Conservation (phyloP, 2,113 vertebrate species). For the Todiramphus saurophagus region DNA sequence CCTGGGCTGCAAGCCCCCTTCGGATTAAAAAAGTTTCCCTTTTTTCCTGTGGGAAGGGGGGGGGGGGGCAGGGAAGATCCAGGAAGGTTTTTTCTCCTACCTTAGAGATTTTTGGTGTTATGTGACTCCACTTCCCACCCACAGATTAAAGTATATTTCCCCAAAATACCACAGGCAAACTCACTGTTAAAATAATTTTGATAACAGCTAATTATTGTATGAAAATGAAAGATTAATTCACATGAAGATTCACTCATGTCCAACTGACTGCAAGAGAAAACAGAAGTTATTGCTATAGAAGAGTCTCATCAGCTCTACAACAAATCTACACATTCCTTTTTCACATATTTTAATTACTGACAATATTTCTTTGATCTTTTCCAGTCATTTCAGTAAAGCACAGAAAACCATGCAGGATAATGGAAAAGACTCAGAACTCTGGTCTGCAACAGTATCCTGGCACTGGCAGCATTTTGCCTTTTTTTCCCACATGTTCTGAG, state of each 20-base stretch:
- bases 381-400: neutral
- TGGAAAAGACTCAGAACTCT: neutral
- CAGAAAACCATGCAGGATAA: neutral
- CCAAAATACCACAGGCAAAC: neutral
- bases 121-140: neutral
- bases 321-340: neutral
- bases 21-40: too few species aligned
- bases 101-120: neutral
- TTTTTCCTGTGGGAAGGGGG: neutral
- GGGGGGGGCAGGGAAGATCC: neutral
- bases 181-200: slow-evolving; percentile 1
- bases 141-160: neutral
- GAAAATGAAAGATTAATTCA: neutral
- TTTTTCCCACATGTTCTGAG: neutral
- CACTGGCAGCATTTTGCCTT: neutral
- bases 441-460: neutral
- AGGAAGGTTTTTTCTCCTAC: neutral
- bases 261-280: neutral
- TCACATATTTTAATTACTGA: neutral
- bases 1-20: too few species aligned
- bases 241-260: neutral
- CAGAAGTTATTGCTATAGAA: neutral
- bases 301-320: neutral
- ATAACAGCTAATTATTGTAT: neutral
- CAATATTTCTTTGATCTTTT: neutral